Base-by-base conservation (phyloP, 2,797 vertebrate species). In the Hypotaenidia philippensis region DNA sequence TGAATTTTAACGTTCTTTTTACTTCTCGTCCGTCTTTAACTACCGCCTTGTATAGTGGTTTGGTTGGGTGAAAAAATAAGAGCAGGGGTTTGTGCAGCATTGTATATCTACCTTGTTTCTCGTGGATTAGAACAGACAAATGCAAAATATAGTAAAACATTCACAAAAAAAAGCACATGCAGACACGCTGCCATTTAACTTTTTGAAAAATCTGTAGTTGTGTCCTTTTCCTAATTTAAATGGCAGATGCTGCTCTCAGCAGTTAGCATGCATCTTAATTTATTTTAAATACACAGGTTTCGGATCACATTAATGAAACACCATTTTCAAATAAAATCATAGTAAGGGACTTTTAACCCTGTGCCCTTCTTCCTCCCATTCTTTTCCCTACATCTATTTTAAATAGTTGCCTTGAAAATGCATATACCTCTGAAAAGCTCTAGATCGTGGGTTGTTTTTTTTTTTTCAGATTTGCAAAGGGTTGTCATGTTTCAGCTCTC, bases 181-280 rank as follows among this genome's bases (percentile, higher is more conserved):
- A 38, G 66, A 60, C 38, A 93, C 83, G 90, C 20, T 85, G 77
- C 47, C 52, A n/a, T 85, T 78, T 91, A 95, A 94, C 83, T 93
- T 80, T 81, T 50, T 93, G 87, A 96, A 83, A 92, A 84, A 94
- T 69, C 66, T 83, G 57, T 31, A 79, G 40, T 40, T 71, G 50
- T 72, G 84, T 44, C 81, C 56, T 91, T 70, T 93, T 87, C 64
- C 65, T 90, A 85, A 95, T 91, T 89, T 90, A 96, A 90, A 95
- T 80, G 63, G 91, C 71, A 95, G 93, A 93, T 83, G 80, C 47
- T 95, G 38, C 65, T 60, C 22, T 68, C 69, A 44, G 70, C 92
- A 81, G 76, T 64, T 89, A 87, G 74, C 36, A 88, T 70, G 70
- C 50, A 38, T 23, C 70, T 87, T 83, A 81, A 94, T 87, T 91